Evolutionary conservation across 2,888 invertebrate species (phyloP).

Genomic region (Conomelus anceps): DNA sequence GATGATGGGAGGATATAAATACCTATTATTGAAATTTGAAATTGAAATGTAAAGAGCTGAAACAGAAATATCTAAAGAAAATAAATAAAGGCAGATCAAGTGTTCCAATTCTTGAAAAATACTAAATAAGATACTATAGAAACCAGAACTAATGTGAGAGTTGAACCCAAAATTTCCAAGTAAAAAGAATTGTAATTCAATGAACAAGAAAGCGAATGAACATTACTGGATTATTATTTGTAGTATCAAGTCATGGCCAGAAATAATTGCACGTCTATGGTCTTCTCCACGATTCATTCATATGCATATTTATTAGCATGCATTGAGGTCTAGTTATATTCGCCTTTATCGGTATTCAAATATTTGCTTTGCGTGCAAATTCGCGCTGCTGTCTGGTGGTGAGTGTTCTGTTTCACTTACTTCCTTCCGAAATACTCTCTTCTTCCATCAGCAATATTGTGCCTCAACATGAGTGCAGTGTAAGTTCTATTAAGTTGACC

Average conservation of each 20-base stretch:
- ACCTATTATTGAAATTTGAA: too few relatives aligned
- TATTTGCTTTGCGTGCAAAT: not conserved
- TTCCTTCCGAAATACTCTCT: not conserved
- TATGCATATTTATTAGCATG: not conserved
- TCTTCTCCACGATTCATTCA: not conserved
- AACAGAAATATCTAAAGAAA: too few relatives aligned
- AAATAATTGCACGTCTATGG: not conserved
- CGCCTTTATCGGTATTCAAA: not conserved
- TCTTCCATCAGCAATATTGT: not conserved
- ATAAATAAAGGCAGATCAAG: too few relatives aligned
- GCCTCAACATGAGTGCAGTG: not conserved
- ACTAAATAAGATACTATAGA: too few relatives aligned
- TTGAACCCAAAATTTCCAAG: not conserved
- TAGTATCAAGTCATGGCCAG: not conserved
- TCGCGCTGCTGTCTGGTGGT: not conserved
- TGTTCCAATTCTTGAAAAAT: too few relatives aligned
- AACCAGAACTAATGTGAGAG: not conserved
- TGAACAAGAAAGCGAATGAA: not conserved
- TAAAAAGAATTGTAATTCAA: not conserved
- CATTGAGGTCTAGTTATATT: not conserved
- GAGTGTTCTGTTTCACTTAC: not conserved
- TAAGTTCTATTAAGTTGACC: not conserved
- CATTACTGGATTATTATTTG: not conserved
- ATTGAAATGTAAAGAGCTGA: too few relatives aligned
- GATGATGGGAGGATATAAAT: too few relatives aligned